Conservation (phyloP, 2,888 invertebrate genomes). For the Melinaea marsaeus region DNA sequence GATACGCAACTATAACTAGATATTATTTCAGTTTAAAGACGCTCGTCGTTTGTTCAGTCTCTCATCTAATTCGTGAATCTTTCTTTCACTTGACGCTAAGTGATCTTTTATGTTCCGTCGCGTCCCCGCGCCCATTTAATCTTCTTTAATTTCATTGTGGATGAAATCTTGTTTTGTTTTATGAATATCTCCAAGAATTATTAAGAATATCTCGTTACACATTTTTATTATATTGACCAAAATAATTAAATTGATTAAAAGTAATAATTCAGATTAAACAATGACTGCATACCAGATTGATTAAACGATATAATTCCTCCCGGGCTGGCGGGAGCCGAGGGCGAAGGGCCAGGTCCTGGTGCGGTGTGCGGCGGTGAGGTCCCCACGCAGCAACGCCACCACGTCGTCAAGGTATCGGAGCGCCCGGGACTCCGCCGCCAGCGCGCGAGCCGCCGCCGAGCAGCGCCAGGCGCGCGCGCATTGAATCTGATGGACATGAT, state of each 20-base stretch:
- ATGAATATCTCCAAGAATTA: background rate
- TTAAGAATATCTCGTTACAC: background rate
- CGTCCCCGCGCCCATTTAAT: slow-evolving; percentile 8
- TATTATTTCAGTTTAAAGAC: slow-evolving; percentile 3
- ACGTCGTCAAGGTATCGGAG: slow-evolving; percentile 77
- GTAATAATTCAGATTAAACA: background rate
- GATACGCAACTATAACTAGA: background rate
- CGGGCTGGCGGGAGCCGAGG: slow-evolving; percentile 51
- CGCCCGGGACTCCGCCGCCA: slow-evolving; percentile 67
- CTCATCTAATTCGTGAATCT: slow-evolving; percentile 20
- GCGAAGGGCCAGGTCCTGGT: slow-evolving; percentile 69
- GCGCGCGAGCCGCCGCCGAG: slow-evolving; percentile 64
- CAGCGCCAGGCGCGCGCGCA: slow-evolving; percentile 62
- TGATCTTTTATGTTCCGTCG: slow-evolving; percentile 16
- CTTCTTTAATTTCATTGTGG: slow-evolving; percentile 12
- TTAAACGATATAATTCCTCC: slow-evolving; percentile 65
- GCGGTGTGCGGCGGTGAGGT: slow-evolving; percentile 57
- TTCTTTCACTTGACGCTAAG: slow-evolving; percentile 21
- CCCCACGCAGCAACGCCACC: slow-evolving; percentile 72
- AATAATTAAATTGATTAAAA: too few relatives aligned
- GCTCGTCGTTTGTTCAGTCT: slow-evolving; percentile 7
- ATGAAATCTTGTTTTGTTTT: slow-evolving; percentile 12
- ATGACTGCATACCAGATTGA: slow-evolving; percentile 32
- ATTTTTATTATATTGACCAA: background rate
- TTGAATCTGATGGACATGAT: slow-evolving; percentile 44